Conservation (phyloP, 1,140 invertebrate species). For the Druon quercuslanigerum region DNA sequence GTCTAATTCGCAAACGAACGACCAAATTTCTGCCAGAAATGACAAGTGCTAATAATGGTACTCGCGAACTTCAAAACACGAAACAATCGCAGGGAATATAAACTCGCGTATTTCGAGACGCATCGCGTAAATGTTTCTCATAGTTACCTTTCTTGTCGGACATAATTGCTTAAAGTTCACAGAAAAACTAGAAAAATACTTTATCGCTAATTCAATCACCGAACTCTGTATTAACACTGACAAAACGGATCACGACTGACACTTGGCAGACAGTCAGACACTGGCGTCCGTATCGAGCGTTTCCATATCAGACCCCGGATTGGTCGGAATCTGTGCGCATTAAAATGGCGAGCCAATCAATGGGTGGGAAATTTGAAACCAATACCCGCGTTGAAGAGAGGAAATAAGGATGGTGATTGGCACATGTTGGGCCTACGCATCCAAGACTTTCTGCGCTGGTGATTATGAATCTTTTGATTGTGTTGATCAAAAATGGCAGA, state of each 20-base stretch:
- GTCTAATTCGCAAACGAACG: background rate
- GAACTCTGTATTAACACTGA: constrained; percentile 63
- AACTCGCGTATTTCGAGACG: constrained; percentile 50
- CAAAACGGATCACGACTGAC: constrained; percentile 63
- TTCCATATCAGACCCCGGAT: constrained; percentile 25
- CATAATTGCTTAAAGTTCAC: constrained; percentile 72
- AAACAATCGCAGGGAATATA: constrained; percentile 53
- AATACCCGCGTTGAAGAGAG: background rate
- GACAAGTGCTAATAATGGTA: constrained; percentile 55
- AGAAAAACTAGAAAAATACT: constrained; percentile 65
- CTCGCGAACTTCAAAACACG: constrained; percentile 63
- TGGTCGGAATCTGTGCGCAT: background rate
- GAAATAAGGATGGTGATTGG: background rate
- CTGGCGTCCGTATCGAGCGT: constrained; percentile 67
- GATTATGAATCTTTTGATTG: background rate
- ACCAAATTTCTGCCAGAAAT: constrained; percentile 47
- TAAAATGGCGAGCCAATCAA: background rate
- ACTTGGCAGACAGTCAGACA: constrained; percentile 56
- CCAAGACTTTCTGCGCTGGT: no score
- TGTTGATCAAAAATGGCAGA: background rate
- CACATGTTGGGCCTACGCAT: background rate
- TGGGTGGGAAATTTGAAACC: background rate
- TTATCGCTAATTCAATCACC: constrained; percentile 64
- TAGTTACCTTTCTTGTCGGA: constrained; percentile 77
- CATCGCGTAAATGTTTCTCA: constrained; percentile 55